These are phyloP conservation scores for Urocyon cinereoargenteus DNA, from an alignment of 2,797 vertebrate genomes.

Conservation along the genomic window DNA sequence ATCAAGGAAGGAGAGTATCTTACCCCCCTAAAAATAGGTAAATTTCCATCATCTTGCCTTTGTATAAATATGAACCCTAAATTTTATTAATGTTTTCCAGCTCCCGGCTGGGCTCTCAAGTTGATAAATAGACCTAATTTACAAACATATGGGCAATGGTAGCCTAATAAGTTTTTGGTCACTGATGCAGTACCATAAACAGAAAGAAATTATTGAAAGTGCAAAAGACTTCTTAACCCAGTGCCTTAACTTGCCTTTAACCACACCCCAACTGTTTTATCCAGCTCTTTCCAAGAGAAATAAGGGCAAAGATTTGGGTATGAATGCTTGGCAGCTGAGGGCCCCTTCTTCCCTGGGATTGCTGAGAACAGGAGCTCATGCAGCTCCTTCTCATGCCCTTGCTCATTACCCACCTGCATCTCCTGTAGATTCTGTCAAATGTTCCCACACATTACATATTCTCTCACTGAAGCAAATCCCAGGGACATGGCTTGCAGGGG, in stretches of 20 bases:
- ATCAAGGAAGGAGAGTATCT: background rate
- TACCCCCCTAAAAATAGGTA: background rate
- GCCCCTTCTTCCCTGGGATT: too few species aligned
- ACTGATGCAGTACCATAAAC: background rate
- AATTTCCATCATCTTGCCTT: background rate
- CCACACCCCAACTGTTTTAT: background rate
- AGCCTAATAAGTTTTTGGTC: constrained; percentile 35
- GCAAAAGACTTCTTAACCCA: background rate
- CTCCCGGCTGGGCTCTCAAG: background rate
- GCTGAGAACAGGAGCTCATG: background rate
- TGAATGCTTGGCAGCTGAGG: too few species aligned
- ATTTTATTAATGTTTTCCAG: background rate
- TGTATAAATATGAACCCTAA: background rate
- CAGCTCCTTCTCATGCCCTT: background rate
- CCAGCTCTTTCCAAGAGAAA: background rate
- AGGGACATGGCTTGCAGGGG: background rate
- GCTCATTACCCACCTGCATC: background rate
- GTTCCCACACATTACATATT: background rate
- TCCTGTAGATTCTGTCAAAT: background rate
- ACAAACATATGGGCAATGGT: background rate
- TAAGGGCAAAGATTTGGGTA: background rate
- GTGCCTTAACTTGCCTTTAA: background rate
- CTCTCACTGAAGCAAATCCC: background rate
- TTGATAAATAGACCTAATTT: background rate
- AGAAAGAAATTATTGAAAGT: background rate